Conservation (phyloP, 2,797 vertebrate genomes). For the Lepidocolaptes lacrymiger region DNA sequence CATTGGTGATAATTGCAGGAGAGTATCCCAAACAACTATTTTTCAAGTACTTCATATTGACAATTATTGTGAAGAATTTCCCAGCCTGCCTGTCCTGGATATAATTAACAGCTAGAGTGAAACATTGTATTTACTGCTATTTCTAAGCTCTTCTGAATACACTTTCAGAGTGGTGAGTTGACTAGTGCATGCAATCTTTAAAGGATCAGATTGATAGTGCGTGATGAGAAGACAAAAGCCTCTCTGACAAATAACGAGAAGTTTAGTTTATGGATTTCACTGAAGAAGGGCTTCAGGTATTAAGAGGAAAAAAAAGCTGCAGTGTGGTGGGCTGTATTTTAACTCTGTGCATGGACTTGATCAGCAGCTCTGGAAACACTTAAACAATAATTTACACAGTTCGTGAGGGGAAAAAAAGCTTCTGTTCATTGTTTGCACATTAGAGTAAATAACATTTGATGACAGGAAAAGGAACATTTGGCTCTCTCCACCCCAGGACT, state of each 20-base stretch:
- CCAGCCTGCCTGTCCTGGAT: conserved; percentile 10
- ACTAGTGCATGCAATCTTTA: not conserved
- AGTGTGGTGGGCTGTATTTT: not conserved
- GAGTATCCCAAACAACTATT: conserved; percentile 60
- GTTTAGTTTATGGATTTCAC: not conserved
- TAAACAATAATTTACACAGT: conserved; percentile 24
- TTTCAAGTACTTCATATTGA: conserved; percentile 67
- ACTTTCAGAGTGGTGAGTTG: not conserved
- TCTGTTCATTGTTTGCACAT: conserved; percentile 64
- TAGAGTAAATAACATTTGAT: conserved; percentile 55
- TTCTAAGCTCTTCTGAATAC: conserved; percentile 5
- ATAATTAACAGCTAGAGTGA: conserved; percentile 54
- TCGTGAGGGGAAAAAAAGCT: not conserved
- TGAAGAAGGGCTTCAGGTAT: not conserved
- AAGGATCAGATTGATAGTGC: conserved; percentile 6
- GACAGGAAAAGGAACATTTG: conserved; percentile 59
- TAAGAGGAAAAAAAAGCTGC: not conserved
- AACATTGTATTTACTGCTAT: conserved; percentile 29
- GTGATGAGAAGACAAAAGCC: conserved; percentile 15
- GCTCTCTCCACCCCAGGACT: not conserved
- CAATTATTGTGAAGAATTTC: conserved; percentile 68
- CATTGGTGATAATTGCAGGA: conserved; percentile 60
- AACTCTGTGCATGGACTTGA: not conserved
- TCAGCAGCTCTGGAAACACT: not conserved
- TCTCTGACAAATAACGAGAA: not conserved